Base-by-base conservation (phyloP, 2,797 vertebrate species). In the Distichodus sexfasciatus region DNA sequence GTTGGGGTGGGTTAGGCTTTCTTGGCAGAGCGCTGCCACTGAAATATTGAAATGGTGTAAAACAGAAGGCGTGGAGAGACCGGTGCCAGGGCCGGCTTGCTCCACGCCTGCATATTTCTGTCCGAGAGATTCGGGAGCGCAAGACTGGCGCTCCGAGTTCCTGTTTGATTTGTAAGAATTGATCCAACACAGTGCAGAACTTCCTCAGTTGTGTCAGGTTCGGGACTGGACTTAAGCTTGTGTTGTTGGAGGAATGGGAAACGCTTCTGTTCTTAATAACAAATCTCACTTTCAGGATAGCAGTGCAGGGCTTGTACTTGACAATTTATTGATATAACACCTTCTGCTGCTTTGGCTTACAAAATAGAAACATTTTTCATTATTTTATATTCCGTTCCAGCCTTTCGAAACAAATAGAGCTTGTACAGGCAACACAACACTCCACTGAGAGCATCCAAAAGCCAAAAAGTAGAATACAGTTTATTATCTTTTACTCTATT, bases 31-130 rank as follows among this genome's bases (percentile, higher is more conserved):
- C 1, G 7, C 72, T 69, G 66, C 69, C 69, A 69, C 31, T 66
- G 44, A 75, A 75, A 70, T 70, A 69, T 67, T 71, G 38, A 79
- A 61, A 61, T 57, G 59, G 62, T 69, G 55, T 54, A 76, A 73
- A 76, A 73, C 70, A 72, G 70, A 76, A 67, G 61, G 66, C 26
- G 59, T 38, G 55, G 59, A 48, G 36, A 67, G 53, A 46, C 53
- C 66, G 36, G 21, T 66, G 61, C 67, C 67, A 70, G 72, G 69
- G 50, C 60, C 38, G 36, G 67, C 63, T 60, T 17, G 40, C 31
- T 67, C 61, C 65, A 43, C 50, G 65, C 10, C 40, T 59, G 36
- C 14, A 43, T n/a, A 15, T 69, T 55, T 55, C 35, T 29, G 3
- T 24, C n/a, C 0, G 19, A 47, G 48, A 36, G 54, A 36, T 70